phyloP scores from a whole-genome alignment of 1,140 invertebrate genomes.

The Lysiphlebus fabarum region DNA sequence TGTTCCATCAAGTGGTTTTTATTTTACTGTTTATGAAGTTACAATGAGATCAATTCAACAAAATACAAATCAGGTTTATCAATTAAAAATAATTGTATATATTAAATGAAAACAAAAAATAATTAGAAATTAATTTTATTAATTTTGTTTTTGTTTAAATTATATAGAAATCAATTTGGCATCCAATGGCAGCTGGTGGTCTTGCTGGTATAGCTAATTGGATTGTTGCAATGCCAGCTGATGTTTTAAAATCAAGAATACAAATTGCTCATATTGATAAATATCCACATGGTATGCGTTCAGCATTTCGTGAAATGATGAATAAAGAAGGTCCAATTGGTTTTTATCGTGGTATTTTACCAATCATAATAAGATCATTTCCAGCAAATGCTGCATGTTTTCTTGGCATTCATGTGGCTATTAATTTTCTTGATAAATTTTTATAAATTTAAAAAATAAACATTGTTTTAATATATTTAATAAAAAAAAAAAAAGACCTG shows the following conservation, averaged over 20 bases:
- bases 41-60: constrained; percentile 43
- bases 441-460: constrained; percentile 3
- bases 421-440: constrained; percentile 52
- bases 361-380: constrained; percentile 87
- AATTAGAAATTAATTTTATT: no score
- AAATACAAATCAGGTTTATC: constrained; percentile 46
- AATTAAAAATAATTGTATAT: no score
- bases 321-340: constrained; percentile 75
- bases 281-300: constrained; percentile 82
- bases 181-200: constrained; percentile 65
- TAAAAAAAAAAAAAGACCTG: no score
- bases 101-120: no score
- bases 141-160: no score
- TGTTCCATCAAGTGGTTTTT: constrained; percentile 67
- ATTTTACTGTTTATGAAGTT: constrained; percentile 69
- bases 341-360: constrained; percentile 79
- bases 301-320: constrained; percentile 78
- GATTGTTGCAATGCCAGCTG: constrained; percentile 65
- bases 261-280: constrained; percentile 84
- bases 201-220: constrained; percentile 69
- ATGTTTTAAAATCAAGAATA: constrained; percentile 68
- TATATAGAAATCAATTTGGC: constrained; percentile 45
- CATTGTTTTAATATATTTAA: no score
- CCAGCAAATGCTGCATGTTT: constrained; percentile 94
- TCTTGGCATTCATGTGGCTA: constrained; percentile 75